A percentile compares a stretch with the other conserved stretches of the same genome.
phyloP scores from a whole-genome alignment of 2,888 invertebrate genomes.

The Protophormia terraenovae region DNA sequence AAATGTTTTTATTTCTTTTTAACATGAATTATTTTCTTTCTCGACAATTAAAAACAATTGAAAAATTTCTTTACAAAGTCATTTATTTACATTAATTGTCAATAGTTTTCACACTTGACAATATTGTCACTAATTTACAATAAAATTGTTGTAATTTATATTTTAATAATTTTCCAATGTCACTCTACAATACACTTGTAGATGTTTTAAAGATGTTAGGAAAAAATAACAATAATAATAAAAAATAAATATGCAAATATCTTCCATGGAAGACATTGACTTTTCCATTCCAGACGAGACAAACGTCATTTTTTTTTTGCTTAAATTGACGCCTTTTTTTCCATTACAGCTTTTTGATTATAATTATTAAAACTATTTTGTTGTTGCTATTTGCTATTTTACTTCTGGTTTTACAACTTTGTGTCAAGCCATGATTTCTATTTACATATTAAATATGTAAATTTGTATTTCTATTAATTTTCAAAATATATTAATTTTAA shows the following conservation, averaged over 20 bases:
- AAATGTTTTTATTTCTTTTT: too few species aligned
- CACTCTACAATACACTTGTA: neutral
- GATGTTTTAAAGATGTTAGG: neutral
- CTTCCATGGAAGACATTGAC: constrained; percentile 46
- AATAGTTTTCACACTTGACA: constrained; percentile 7
- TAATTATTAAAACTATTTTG: constrained; percentile 18
- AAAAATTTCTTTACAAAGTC: neutral
- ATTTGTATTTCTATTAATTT: constrained; percentile 15
- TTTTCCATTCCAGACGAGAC: constrained; percentile 38
- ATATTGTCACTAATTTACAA: constrained; percentile 9
- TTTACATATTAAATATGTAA: constrained; percentile 28
- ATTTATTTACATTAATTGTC: constrained; percentile 1
- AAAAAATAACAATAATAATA: neutral
- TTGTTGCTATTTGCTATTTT: constrained; percentile 2
- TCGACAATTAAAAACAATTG: neutral
- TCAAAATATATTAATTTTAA: neutral
- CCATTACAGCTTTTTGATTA: neutral
- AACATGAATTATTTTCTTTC: neutral
- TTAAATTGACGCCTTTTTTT: constrained; percentile 26
- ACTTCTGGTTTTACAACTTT: constrained; percentile 39
- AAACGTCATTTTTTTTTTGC: neutral
- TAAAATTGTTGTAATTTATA: constrained; percentile 23
- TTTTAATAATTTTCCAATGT: constrained; percentile 25
- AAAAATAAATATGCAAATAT: constrained; percentile 54
- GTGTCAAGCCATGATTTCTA: neutral